These are phyloP conservation scores for Diogma glabrata DNA, from an alignment of 2,888 invertebrate species.

Conservation along the genomic window DNA sequence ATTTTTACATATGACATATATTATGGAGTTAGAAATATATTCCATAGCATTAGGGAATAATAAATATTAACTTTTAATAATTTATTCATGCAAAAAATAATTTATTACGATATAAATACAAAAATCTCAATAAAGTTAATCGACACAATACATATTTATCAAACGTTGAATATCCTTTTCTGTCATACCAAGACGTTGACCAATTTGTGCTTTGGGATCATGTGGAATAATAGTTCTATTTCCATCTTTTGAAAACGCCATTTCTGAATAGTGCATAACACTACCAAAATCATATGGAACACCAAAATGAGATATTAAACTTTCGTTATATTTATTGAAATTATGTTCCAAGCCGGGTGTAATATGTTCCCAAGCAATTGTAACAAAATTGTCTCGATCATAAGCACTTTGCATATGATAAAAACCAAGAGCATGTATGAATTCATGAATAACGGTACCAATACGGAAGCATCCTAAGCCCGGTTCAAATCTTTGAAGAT, in stretches of 20 bases:
- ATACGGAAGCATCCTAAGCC: conserved; percentile 30
- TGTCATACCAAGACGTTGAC: conserved; percentile 27
- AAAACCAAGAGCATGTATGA: conserved; percentile 67
- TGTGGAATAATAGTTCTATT: conserved; percentile 53
- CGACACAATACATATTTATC: conserved; percentile 31
- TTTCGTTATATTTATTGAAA: conserved; percentile 51
- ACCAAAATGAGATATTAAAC: conserved; percentile 48
- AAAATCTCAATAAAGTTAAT: too few relatives aligned
- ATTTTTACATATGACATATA: too few relatives aligned
- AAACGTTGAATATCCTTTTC: conserved; percentile 24
- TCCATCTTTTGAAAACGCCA: conserved; percentile 59
- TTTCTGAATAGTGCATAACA: conserved; percentile 66
- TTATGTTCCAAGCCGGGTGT: conserved; percentile 47
- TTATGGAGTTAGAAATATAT: too few relatives aligned
- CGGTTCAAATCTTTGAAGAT: conserved; percentile 25
- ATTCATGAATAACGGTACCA: conserved; percentile 58
- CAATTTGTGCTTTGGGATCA: conserved; percentile 23
- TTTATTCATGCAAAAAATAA: too few relatives aligned
- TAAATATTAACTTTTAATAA: too few relatives aligned
- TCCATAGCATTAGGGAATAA: too few relatives aligned
- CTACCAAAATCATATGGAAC: conserved; percentile 65
- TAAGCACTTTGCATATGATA: conserved; percentile 68
- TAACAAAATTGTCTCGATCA: conserved; percentile 58
- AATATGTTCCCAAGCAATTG: conserved; percentile 38
- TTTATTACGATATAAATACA: too few relatives aligned